These are phyloP conservation scores for Gorsachius magnificus DNA, from an alignment of 2,797 vertebrate genomes.

Conservation along the genomic window DNA sequence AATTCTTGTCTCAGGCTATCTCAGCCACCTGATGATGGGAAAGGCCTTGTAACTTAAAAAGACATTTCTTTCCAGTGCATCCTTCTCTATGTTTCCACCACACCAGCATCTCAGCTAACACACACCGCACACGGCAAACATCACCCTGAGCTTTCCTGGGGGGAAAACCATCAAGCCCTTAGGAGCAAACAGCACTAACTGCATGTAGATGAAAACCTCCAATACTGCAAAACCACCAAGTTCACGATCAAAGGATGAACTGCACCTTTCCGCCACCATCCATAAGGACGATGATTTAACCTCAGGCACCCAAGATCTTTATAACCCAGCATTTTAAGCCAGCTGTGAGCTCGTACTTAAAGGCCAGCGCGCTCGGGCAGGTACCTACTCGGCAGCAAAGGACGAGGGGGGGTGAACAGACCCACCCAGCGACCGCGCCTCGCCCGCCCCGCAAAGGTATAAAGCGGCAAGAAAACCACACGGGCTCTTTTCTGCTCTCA, in stretches of 20 bases:
- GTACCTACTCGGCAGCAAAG: fast-evolving
- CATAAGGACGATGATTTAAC: neutral
- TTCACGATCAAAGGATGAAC: fast-evolving
- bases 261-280: neutral
- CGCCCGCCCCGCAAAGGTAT: fast-evolving
- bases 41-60: neutral
- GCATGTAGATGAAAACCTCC: fast-evolving
- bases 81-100: neutral
- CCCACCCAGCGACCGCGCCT: neutral
- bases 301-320: neutral
- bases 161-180: neutral
- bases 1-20: too few species aligned
- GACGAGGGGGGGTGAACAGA: too few species aligned
- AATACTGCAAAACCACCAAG: neutral
- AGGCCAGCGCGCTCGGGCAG: neutral
- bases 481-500: fast-evolving
- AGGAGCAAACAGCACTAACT: too few species aligned
- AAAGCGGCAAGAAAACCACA: neutral
- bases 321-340: too few species aligned
- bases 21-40: neutral
- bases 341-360: too few species aligned
- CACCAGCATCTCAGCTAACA: neutral
- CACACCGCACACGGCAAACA: too few species aligned
- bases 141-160: fast-evolving
- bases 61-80: too few species aligned